A percentile compares a stretch with the other conserved stretches of the same genome.
phyloP scores from a whole-genome alignment of 2,797 vertebrate genomes.

The Mastacembelus armatus region DNA sequence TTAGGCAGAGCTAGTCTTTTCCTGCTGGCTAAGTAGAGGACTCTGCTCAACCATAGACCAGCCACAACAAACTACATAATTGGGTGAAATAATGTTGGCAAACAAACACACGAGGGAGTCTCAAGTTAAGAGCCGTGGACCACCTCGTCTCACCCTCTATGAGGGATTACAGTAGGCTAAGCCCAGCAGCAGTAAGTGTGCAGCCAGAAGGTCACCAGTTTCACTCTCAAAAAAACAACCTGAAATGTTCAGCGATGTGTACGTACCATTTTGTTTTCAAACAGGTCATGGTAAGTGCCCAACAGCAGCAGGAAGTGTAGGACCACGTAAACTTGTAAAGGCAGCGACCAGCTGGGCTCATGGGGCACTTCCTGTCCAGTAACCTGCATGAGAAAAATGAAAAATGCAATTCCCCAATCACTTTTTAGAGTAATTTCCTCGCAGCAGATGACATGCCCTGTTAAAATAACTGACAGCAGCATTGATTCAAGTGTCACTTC shows the following conservation, averaged over 20 bases:
- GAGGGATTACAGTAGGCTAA: conserved; percentile 48
- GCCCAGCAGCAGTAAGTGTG: conserved; percentile 11
- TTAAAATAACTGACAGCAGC: background rate
- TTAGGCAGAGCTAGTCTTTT: conserved; percentile 69
- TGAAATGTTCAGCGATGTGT: conserved; percentile 1
- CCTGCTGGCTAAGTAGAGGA: conserved; percentile 70
- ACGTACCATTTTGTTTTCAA: conserved; percentile 86
- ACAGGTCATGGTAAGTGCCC: conserved; percentile 85
- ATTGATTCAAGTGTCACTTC: background rate
- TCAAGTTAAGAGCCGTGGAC: conserved; percentile 39
- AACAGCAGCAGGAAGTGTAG: conserved; percentile 87
- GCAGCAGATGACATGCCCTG: background rate
- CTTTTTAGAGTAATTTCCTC: conserved; percentile 5
- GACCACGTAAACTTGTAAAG: conserved; percentile 81
- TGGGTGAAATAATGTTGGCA: conserved; percentile 63
- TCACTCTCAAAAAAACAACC: background rate
- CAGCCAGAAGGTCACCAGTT: conserved; percentile 8
- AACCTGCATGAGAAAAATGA: conserved; percentile 79
- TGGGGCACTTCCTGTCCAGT: conserved; percentile 88
- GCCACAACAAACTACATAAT: conserved; percentile 71
- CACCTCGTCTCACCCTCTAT: conserved; percentile 45
- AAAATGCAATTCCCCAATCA: conserved; percentile 6
- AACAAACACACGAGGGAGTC: conserved; percentile 51
- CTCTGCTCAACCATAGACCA: conserved; percentile 36
- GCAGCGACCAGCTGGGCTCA: conserved; percentile 73